A percentile compares a stretch with the other conserved stretches of the same genome.
Conservation (phyloP, 2,113 vertebrate genomes). For the Zosterops lateralis region DNA sequence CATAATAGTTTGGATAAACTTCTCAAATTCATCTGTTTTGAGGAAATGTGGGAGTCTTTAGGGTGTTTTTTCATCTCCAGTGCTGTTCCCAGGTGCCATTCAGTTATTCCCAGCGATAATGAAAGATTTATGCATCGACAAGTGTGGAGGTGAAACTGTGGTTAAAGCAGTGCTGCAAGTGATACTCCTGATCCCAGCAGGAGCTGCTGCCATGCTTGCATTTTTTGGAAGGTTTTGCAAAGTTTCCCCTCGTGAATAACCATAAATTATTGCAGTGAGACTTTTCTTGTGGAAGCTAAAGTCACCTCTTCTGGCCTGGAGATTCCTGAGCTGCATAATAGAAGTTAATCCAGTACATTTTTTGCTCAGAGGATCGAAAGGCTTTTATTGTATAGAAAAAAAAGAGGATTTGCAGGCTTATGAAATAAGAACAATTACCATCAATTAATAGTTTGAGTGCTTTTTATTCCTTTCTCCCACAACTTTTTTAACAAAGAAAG, state of each 20-base stretch:
- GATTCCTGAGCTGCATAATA: conserved; percentile 21
- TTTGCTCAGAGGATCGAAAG: conserved; percentile 6
- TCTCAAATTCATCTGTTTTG: conserved; percentile 15
- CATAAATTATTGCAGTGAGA: conserved; percentile 65
- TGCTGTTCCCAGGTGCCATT: conserved; percentile 57
- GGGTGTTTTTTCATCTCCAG: neutral
- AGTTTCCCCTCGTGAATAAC: conserved; percentile 54
- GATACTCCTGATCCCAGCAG: conserved; percentile 76
- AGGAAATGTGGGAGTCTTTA: neutral
- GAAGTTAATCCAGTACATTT: conserved; percentile 41
- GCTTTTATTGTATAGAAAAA: conserved; percentile 21
- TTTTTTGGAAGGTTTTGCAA: conserved; percentile 29
- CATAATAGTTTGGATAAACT: neutral
- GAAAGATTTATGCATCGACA: conserved; percentile 76
- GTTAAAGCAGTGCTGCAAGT: conserved; percentile 68
- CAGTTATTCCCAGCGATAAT: conserved; percentile 65
- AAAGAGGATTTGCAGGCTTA: conserved; percentile 41
- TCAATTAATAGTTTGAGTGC: neutral
- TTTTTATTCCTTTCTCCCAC: neutral
- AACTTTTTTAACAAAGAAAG: neutral
- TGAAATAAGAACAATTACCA: conserved; percentile 26
- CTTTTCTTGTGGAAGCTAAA: conserved; percentile 33
- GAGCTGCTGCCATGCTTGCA: conserved; percentile 53
- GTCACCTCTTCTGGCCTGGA: conserved; percentile 44
- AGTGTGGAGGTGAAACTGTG: conserved; percentile 71